These are phyloP conservation scores for Gymnobelideus leadbeateri DNA, from an alignment of 2,113 vertebrate genomes.

Conservation along the genomic window DNA sequence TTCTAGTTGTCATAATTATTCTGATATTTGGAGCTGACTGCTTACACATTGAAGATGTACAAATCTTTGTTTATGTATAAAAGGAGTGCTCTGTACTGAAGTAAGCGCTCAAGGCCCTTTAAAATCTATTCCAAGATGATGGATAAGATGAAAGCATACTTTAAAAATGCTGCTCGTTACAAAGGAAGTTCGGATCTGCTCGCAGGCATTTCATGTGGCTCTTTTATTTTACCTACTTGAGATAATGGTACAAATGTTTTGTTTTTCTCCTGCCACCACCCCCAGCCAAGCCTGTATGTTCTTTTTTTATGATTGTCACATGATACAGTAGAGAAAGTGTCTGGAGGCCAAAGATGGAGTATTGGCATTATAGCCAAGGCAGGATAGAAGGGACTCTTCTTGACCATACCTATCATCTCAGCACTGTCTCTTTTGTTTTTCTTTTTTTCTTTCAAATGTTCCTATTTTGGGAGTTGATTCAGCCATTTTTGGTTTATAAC, in stretches of 20 bases:
- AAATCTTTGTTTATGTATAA: background rate
- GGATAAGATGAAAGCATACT: slow-evolving; percentile 3
- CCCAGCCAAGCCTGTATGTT: background rate
- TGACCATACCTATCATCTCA: slow-evolving; percentile 27
- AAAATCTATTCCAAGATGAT: background rate
- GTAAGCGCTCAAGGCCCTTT: background rate
- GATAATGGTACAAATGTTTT: background rate
- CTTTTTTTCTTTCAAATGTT: slow-evolving; percentile 41
- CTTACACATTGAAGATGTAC: background rate
- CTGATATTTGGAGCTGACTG: accelerated
- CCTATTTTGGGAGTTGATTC: slow-evolving; percentile 38
- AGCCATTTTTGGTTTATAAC: slow-evolving; percentile 23
- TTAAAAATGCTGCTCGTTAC: slow-evolving; percentile 38
- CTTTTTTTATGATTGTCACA: background rate
- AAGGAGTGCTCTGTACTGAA: background rate
- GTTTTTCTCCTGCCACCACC: background rate
- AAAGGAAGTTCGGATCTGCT: background rate
- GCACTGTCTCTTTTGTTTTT: background rate
- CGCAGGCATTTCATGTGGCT: background rate
- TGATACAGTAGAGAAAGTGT: background rate
- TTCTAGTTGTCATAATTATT: background rate
- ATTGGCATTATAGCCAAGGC: background rate
- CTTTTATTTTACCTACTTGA: background rate
- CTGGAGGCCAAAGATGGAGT: background rate
- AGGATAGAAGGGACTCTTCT: slow-evolving; percentile 7